Percentiles rank a stretch among this genome's conserved stretches.
Evolutionary conservation across 64 coral and sea anemone genomes (phyloP).

Genomic region (Platygyra sinensis): DNA sequence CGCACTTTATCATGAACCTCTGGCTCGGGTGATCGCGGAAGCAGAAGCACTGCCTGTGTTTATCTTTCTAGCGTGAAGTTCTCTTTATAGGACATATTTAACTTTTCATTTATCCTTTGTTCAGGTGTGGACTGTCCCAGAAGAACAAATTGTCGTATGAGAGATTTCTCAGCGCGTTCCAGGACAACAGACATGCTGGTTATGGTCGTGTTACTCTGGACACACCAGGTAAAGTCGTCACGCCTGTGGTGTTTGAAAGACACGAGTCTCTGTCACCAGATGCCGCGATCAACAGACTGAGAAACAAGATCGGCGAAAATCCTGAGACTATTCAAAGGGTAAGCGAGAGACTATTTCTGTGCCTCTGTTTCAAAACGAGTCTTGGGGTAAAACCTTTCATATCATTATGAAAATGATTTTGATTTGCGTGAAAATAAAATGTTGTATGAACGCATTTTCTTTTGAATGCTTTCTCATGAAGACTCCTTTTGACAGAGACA

Average conservation of each 20-base stretch:
- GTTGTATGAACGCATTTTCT: too few relatives aligned
- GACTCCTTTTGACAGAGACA: too few relatives aligned
- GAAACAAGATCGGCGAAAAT: constrained; percentile 70
- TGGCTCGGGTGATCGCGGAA: too few relatives aligned
- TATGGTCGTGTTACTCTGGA: constrained; percentile 93
- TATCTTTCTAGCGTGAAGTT: too few relatives aligned
- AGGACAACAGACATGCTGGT: constrained; percentile 71
- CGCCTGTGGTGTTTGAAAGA: constrained; percentile 77
- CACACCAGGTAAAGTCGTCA: constrained; percentile 53
- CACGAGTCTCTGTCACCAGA: constrained; percentile 69
- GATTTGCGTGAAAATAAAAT: too few relatives aligned
- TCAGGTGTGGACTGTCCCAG: constrained; percentile 81
- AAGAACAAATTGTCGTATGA: constrained; percentile 87
- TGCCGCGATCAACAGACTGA: constrained; percentile 76
- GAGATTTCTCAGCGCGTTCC: constrained; percentile 84
- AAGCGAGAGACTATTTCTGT: background rate
- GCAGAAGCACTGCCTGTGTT: too few relatives aligned
- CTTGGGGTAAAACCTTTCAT: too few relatives aligned
- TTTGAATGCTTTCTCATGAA: too few relatives aligned
- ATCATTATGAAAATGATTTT: too few relatives aligned
- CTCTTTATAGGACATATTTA: too few relatives aligned
- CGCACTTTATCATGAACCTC: too few relatives aligned
- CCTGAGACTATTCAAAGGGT: constrained; percentile 79
- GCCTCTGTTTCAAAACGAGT: background rate
- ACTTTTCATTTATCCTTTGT: background rate